Evolutionary conservation across 2,888 invertebrate genomes (phyloP), one percentile per base, ranked within the genome.

Genomic region (Xylocampa areola): DNA sequence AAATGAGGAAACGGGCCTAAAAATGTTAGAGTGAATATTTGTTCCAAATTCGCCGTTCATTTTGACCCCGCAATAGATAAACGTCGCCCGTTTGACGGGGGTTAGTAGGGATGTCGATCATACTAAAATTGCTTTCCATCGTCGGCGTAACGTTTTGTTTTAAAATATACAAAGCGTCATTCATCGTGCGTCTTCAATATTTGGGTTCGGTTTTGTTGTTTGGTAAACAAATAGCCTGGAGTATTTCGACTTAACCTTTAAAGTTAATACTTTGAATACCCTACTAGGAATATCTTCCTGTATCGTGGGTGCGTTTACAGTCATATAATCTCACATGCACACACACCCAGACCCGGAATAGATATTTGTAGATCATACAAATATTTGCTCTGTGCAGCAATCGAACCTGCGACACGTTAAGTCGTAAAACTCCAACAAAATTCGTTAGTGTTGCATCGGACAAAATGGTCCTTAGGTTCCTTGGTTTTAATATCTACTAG

Each of bases 61-160:
- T 81, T 79, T 73, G 76, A 79, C 77, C 74, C 73, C 57, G 75
- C 68, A 73, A 81, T 78, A 78, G 82, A 80, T 81, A 80, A 80
- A 77, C 76, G 78, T 81, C 77, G 77, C 70, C 73, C 73, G 76
- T 77, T 80, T 81, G 80, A 81, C 78, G 60, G 78, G 76, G 79
- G 80, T 79, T 77, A 77, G 82, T 76, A 69, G 72, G 69, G 75
- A 70, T 75, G 82, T 81, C 79, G 77, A 76, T 79, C 79, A 80
- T 76, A 76, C 62, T 65, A 65, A 75, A 75, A 76, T 73, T 76
- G 68, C 65, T 70, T 70, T 70, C 68, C 55, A 59, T 62, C 58
- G 55, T 45, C 37, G 58, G 58, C 37, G 50, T 63, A 54, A 68
- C 59, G 63, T 57, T 69, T 68, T 76, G 70, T 76, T 79, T 80